phyloP scores from a whole-genome alignment of 2,113 vertebrate genomes.

The Murina feae region DNA sequence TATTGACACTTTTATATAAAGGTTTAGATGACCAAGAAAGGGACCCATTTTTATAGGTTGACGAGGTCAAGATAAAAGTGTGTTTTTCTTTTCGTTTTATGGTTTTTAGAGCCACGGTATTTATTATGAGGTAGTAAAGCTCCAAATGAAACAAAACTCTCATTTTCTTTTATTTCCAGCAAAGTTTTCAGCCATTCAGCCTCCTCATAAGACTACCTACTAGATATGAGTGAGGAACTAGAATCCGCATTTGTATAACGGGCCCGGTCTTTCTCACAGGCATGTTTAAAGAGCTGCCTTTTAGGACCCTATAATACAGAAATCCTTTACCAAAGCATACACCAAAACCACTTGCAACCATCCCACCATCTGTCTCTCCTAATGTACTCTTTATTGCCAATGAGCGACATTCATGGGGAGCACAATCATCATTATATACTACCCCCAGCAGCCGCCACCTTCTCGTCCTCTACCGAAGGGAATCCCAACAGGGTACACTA shows the following conservation, averaged over 20 bases:
- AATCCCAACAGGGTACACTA: not conserved
- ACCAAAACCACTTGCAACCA: not conserved
- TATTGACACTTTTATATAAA: not conserved
- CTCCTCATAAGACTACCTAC: not conserved
- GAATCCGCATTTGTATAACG: not conserved
- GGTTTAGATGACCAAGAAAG: not conserved
- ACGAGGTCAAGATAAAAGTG: slow-evolving; percentile 37
- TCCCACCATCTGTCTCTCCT: not conserved
- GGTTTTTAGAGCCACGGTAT: not conserved
- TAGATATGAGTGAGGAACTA: not conserved
- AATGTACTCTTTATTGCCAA: not conserved
- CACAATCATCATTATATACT: not conserved
- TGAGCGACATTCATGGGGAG: not conserved
- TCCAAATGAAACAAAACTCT: not conserved
- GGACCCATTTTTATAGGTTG: not conserved
- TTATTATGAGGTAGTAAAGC: not conserved
- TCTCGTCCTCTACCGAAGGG: not conserved
- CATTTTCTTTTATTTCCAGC: not conserved
- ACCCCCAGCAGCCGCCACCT: not conserved
- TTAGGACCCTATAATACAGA: not conserved
- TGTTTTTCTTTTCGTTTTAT: not conserved
- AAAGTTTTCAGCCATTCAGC: not conserved
- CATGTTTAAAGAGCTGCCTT: slow-evolving; percentile 11
- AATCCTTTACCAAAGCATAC: not conserved
- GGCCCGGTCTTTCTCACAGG: not conserved